phyloP scores from a whole-genome alignment of 2,113 vertebrate species.

The Pelecanus crispus region DNA sequence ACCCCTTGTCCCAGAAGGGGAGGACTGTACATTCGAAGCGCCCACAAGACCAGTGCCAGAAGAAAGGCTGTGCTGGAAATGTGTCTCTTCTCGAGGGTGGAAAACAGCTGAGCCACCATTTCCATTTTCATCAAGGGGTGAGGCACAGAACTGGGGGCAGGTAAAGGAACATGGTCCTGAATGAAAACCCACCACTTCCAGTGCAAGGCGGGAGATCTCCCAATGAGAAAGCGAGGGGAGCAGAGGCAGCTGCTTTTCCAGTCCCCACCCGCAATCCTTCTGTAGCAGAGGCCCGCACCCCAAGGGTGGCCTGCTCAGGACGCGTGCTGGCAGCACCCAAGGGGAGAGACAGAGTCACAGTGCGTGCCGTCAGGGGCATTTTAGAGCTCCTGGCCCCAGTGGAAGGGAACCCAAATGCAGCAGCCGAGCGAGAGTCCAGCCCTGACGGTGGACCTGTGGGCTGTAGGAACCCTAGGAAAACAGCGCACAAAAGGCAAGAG shows the following conservation, averaged over 20 bases:
- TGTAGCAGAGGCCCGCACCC: not conserved
- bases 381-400: not conserved
- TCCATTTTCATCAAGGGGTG: not conserved
- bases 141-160: not conserved
- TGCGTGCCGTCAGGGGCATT: rapidly evolving
- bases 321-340: not conserved
- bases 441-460: not conserved
- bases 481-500: not conserved
- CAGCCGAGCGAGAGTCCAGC: not conserved
- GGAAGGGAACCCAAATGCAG: not conserved
- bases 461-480: not conserved
- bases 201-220: not conserved
- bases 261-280: not conserved
- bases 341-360: not conserved
- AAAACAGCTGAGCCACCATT: not conserved
- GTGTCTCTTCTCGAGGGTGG: not conserved
- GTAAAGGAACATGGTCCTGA: not conserved
- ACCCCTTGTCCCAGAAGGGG: not conserved
- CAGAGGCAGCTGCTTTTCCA: not conserved
- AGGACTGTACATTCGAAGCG: rapidly evolving
- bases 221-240: not conserved
- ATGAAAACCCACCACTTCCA: not conserved
- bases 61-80: not conserved
- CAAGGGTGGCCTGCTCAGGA: not conserved
- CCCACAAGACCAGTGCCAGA: not conserved